A percentile compares a stretch with the other conserved stretches of the same genome.
Evolutionary conservation across 2,113 vertebrate species (phyloP).

Genomic region (Lanius collurio): DNA sequence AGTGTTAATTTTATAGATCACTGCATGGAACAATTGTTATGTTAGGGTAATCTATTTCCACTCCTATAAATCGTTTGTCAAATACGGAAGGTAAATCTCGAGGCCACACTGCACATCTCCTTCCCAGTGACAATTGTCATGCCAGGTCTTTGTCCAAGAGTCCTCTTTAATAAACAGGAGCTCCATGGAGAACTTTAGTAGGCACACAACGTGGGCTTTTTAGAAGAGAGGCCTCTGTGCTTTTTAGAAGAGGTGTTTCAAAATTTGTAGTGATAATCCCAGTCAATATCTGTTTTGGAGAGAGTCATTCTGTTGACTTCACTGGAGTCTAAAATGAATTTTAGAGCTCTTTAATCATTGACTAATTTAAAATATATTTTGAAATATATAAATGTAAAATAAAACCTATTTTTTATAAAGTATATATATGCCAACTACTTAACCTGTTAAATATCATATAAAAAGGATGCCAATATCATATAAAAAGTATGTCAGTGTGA

Average conservation of each 20-base stretch:
- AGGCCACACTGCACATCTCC: not conserved
- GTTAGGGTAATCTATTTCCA: not conserved
- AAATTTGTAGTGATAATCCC: not conserved
- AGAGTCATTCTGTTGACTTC: not conserved
- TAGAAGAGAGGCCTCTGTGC: not conserved
- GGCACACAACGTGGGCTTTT: not conserved
- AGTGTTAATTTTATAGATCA: not conserved
- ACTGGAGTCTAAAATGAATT: not conserved
- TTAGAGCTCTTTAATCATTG: not conserved
- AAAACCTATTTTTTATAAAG: not conserved
- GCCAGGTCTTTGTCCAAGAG: not conserved
- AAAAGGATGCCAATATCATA: not conserved
- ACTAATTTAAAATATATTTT: not conserved
- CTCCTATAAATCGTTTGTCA: not conserved
- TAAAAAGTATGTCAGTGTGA: not conserved
- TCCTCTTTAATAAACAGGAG: not conserved
- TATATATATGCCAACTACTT: not conserved
- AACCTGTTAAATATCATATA: not conserved
- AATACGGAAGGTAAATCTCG: not conserved
- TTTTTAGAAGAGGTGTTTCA: not conserved
- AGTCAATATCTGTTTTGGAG: not conserved
- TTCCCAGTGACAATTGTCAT: not conserved
- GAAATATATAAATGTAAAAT: not conserved
- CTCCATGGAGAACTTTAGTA: not conserved
- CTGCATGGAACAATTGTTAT: not conserved